Percentiles rank a stretch among this genome's conserved stretches.
These are phyloP conservation scores for Danaus chrysippus DNA, from an alignment of 2,888 invertebrate genomes.

Conservation along the genomic window DNA sequence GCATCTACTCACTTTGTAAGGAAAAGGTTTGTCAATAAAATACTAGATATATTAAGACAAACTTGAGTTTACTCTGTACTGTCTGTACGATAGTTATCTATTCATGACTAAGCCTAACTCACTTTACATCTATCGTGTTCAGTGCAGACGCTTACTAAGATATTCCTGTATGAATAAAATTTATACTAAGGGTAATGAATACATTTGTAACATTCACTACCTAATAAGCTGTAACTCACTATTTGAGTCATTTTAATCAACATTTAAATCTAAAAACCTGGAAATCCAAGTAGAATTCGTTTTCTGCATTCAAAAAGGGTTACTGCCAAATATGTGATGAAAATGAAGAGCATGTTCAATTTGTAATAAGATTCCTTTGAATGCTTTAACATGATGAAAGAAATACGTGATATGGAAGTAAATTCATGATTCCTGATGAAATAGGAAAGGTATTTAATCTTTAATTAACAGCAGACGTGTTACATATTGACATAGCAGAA, in stretches of 20 bases:
- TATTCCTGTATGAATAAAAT: no score
- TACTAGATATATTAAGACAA: no score
- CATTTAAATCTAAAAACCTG: neutral
- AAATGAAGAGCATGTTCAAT: slow-evolving; percentile 2
- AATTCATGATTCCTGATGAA: neutral
- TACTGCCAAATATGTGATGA: neutral
- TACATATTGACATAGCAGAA: neutral
- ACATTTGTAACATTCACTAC: neutral
- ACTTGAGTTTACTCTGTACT: no score
- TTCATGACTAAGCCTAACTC: no score
- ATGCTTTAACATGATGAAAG: slow-evolving; percentile 3
- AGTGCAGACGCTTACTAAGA: no score
- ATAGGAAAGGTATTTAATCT: neutral
- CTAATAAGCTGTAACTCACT: neutral
- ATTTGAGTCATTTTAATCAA: neutral
- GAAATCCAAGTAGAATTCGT: slow-evolving; percentile 1
- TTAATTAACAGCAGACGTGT: neutral
- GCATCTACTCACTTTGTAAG: no score
- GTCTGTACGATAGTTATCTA: no score
- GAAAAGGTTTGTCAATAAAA: no score
- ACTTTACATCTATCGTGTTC: no score
- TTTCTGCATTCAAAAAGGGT: neutral
- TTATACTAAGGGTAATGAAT: neutral
- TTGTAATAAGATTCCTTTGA: neutral
- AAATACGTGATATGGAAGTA: slow-evolving; percentile 4